Evolutionary conservation across 2,888 invertebrate species (phyloP).

Genomic region (Lochmaea capreae): DNA sequence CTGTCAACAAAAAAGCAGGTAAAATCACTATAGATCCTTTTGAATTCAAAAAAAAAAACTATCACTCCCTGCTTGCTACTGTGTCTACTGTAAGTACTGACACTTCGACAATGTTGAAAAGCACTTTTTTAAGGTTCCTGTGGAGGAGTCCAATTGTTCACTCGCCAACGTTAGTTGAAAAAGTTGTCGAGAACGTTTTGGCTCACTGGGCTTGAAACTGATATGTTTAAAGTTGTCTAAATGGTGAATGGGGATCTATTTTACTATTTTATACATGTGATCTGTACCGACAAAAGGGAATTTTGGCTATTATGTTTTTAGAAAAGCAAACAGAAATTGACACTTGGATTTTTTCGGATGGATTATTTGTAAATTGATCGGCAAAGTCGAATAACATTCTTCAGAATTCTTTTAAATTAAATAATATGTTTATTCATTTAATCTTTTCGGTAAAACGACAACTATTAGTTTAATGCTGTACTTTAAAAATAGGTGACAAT

Average conservation of each 20-base stretch:
- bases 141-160: conserved; percentile 49
- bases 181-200: conserved; percentile 30
- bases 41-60: conserved; percentile 46
- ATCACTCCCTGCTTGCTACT: conserved; percentile 61
- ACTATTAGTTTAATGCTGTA: neutral
- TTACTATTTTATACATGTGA: conserved; percentile 56
- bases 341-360: conserved; percentile 50
- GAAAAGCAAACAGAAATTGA: conserved; percentile 59
- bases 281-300: conserved; percentile 58
- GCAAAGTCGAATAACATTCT: conserved; percentile 22
- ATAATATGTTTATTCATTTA: conserved; percentile 4
- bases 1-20: conserved; percentile 60
- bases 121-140: conserved; percentile 59
- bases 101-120: conserved; percentile 64
- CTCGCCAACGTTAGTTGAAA: neutral
- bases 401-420: conserved; percentile 6
- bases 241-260: conserved; percentile 57
- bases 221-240: conserved; percentile 63
- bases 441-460: neutral
- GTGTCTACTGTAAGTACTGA: conserved; percentile 64
- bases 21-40: conserved; percentile 61
- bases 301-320: conserved; percentile 51
- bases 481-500: neutral
- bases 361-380: conserved; percentile 31
- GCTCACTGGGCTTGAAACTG: conserved; percentile 58